Conservation (phyloP, 2,888 invertebrate species). For the Bhutanitis thaidina region DNA sequence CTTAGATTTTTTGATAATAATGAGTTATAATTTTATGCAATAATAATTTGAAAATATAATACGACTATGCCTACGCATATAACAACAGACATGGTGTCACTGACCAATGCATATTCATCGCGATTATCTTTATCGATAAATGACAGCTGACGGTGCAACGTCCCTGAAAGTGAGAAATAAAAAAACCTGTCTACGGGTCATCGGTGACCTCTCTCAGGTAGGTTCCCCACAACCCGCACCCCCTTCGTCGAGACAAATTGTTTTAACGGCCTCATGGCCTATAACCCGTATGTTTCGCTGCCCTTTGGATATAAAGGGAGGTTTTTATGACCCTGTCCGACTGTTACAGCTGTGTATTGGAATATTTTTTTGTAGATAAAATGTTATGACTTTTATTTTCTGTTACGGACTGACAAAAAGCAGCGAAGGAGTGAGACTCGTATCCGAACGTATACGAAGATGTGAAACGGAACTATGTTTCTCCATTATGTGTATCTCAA, state of each 20-base stretch:
- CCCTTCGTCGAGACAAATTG: conserved; percentile 11
- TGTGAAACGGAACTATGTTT: too few species aligned
- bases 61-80: too few species aligned
- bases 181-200: conserved; percentile 63
- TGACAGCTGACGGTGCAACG: conserved; percentile 40
- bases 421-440: neutral
- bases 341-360: conserved; percentile 21
- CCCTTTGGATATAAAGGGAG: conserved; percentile 20
- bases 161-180: conserved; percentile 41
- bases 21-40: too few species aligned
- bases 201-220: conserved; percentile 56
- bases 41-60: too few species aligned
- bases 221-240: conserved; percentile 22
- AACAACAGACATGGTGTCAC: neutral
- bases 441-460: too few species aligned
- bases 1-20: too few species aligned
- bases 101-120: neutral
- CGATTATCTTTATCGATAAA: conserved; percentile 6
- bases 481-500: too few species aligned
- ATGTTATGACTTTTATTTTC: conserved; percentile 12
- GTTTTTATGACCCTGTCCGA: conserved; percentile 19
- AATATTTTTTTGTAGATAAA: conserved; percentile 14
- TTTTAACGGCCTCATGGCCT: conserved; percentile 23
- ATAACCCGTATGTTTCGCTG: conserved; percentile 24
- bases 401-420: neutral